Conservation (phyloP, 2,113 vertebrate species). For the Rattus rattus region DNA sequence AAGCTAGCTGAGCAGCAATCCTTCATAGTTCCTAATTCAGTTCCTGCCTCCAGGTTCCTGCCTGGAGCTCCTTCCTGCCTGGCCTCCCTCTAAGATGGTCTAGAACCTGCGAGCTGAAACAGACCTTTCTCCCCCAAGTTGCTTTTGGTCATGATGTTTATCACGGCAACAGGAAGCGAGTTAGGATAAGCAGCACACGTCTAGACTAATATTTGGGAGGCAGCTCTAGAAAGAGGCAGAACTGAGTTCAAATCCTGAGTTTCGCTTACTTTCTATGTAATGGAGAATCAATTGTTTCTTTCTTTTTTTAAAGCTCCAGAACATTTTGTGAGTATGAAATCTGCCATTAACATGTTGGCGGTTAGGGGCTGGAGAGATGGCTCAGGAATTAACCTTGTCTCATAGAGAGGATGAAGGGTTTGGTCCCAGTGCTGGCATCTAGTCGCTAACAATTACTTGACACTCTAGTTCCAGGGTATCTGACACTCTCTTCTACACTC, state of each 20-base stretch:
- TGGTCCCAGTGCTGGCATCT: not conserved
- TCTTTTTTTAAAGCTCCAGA: not conserved
- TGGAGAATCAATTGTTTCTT: not conserved
- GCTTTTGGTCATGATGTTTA: not conserved
- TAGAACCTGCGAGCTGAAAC: not conserved
- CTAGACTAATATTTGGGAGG: not conserved
- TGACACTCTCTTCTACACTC: not conserved
- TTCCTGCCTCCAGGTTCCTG: not conserved
- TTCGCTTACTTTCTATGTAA: not conserved
- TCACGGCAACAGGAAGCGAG: not conserved
- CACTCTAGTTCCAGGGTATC: not conserved
- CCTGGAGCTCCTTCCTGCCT: no score
- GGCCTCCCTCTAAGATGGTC: not conserved
- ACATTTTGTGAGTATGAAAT: slow-evolving; percentile 9
- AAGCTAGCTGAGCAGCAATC: not conserved
- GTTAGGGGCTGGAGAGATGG: not conserved
- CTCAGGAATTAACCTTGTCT: not conserved
- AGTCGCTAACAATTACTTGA: not conserved
- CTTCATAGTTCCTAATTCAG: not conserved
- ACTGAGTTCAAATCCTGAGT: not conserved
- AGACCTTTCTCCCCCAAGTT: not conserved
- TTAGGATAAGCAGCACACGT: no score
- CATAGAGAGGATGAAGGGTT: not conserved
- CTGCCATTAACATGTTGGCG: not conserved
- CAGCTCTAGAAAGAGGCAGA: not conserved